Evolutionary conservation across 2,888 invertebrate genomes (phyloP).

Genomic region (Ametastegia equiseti): DNA sequence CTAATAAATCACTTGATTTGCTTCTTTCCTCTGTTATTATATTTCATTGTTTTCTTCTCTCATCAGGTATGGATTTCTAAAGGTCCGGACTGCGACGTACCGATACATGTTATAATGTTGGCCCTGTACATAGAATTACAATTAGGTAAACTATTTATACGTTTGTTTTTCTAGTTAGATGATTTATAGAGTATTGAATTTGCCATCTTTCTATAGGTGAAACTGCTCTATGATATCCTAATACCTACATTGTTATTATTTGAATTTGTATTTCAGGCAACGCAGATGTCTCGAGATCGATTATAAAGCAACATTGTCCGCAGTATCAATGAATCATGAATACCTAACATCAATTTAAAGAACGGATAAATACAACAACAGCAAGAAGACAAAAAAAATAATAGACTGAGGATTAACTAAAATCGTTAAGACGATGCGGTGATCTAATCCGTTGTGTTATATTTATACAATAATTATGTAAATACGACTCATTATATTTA

Average conservation of each 20-base stretch:
- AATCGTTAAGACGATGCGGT: background rate
- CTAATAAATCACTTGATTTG: background rate
- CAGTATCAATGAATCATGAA: slow-evolving; percentile 71
- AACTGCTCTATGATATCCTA: too few species aligned
- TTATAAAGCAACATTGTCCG: slow-evolving; percentile 81
- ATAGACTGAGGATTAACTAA: slow-evolving; percentile 24
- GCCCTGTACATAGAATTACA: slow-evolving; percentile 83
- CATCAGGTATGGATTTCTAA: slow-evolving; percentile 78
- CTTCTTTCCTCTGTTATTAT: background rate
- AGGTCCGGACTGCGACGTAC: slow-evolving; percentile 77
- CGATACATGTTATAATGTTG: slow-evolving; percentile 82
- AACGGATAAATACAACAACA: background rate
- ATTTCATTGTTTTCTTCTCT: too few species aligned
- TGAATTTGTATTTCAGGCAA: slow-evolving; percentile 76
- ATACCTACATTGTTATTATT: slow-evolving; percentile 11
- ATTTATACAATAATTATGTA: slow-evolving; percentile 38
- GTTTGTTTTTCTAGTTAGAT: background rate
- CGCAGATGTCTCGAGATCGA: slow-evolving; percentile 79
- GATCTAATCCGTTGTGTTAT: background rate
- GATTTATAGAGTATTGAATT: slow-evolving; percentile 29
- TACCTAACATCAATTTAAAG: too few species aligned
- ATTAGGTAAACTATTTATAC: slow-evolving; percentile 76
- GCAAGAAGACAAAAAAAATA: background rate
- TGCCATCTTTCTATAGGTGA: slow-evolving; percentile 22
- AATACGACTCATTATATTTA: slow-evolving; percentile 5